Percentiles rank a stretch among this genome's conserved stretches.
These are phyloP conservation scores for Dryobates pubescens DNA, from an alignment of 2,797 vertebrate species.

Conservation along the genomic window DNA sequence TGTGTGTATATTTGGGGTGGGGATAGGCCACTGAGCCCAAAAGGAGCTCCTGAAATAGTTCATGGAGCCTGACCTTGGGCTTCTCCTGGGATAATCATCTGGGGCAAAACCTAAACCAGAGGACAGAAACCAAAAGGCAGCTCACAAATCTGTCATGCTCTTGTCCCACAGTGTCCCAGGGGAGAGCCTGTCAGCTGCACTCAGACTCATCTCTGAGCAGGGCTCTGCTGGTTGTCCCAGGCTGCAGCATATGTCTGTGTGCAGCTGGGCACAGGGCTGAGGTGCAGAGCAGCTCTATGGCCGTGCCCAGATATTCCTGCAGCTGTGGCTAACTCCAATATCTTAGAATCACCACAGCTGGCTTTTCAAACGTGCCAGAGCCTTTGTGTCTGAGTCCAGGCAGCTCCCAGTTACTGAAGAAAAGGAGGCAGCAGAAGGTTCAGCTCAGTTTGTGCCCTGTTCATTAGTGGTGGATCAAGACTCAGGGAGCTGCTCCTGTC, in stretches of 20 bases:
- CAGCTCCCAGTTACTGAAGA: neutral
- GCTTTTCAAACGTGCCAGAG: neutral
- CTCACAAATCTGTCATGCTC: neutral
- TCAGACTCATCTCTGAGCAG: neutral
- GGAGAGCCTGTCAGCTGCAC: neutral
- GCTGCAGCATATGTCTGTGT: neutral
- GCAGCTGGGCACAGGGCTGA: neutral
- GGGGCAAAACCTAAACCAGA: neutral
- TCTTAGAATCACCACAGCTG: neutral
- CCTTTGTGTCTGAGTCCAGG: neutral
- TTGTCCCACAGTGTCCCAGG: neutral
- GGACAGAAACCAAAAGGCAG: no score
- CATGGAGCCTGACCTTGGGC: neutral
- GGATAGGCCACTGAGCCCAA: neutral
- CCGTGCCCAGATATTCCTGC: neutral
- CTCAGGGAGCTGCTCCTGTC: neutral
- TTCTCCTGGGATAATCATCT: neutral
- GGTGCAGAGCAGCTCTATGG: neutral
- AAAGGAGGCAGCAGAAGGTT: neutral
- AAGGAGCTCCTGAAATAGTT: neutral
- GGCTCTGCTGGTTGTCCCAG: neutral
- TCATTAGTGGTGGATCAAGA: neutral
- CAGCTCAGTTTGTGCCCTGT: neutral
- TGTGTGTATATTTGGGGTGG: rapidly evolving
- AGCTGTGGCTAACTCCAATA: neutral